Evolutionary conservation across 2,113 vertebrate species (phyloP).

Genomic region (Eubucco bourcierii): DNA sequence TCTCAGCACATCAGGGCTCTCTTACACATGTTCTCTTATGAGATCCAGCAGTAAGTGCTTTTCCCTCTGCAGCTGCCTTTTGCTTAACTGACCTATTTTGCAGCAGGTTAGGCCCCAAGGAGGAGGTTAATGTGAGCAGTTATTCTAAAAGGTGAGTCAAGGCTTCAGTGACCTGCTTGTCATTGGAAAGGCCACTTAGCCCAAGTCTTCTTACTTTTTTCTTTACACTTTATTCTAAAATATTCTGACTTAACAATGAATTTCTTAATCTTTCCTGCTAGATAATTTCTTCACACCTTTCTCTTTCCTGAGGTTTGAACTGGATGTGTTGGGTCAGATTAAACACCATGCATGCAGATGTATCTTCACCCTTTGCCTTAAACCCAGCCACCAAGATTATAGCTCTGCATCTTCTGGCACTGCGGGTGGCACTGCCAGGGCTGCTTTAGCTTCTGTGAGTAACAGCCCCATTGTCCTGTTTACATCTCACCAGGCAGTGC

Average conservation of each 20-base stretch:
- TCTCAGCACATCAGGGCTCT: neutral
- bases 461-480: neutral
- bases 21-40: neutral
- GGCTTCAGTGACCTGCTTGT: neutral
- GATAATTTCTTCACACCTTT: neutral
- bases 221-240: neutral
- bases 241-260: neutral
- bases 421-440: neutral
- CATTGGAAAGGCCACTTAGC: neutral
- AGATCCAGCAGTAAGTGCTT: neutral
- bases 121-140: neutral
- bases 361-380: neutral
- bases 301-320: neutral
- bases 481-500: neutral
- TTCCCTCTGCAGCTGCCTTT: conserved; percentile 7
- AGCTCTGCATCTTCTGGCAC: neutral
- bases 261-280: neutral
- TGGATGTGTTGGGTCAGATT: neutral
- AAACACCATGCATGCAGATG: neutral
- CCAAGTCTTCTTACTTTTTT: neutral
- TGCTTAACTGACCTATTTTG: neutral
- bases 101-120: conserved; percentile 13
- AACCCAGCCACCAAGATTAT: neutral
- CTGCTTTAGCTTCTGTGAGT: neutral
- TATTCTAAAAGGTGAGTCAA: neutral